phyloP scores from a whole-genome alignment of 2,888 invertebrate species.

The Xestia c-nigrum region DNA sequence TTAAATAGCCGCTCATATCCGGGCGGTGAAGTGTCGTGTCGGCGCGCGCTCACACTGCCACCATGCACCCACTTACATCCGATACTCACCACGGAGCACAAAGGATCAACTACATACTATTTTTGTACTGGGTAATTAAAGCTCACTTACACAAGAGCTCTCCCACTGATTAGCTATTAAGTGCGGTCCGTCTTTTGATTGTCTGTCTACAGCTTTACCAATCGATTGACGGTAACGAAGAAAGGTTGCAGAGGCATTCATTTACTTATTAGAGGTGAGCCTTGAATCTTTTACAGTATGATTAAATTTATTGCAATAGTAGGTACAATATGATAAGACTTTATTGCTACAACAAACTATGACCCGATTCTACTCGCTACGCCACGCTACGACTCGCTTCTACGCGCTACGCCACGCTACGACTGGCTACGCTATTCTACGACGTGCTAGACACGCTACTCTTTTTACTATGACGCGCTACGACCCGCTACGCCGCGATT shows the following conservation, averaged over 20 bases:
- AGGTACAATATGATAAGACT: background rate
- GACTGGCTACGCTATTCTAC: background rate
- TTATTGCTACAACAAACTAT: background rate
- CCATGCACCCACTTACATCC: constrained; percentile 49
- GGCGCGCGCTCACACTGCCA: constrained; percentile 52
- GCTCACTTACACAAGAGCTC: constrained; percentile 12
- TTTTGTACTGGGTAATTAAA: constrained; percentile 19
- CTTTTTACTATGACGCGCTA: background rate
- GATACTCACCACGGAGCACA: constrained; percentile 40
- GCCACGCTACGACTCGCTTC: background rate
- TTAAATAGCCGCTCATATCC: constrained; percentile 89
- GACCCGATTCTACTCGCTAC: background rate
- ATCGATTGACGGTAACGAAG: background rate
- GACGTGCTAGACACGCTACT: background rate
- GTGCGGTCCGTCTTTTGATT: constrained; percentile 16
- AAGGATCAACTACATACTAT: constrained; percentile 30
- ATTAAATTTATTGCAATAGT: background rate
- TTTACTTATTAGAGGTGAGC: background rate
- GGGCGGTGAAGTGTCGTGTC: constrained; percentile 78
- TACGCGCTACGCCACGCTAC: background rate
- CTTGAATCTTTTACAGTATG: constrained; percentile 1
- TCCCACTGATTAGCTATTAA: constrained; percentile 21
- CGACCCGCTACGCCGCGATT: background rate
- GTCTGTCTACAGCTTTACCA: background rate
- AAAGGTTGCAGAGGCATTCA: constrained; percentile 6